Evolutionary conservation across 2,888 invertebrate genomes (phyloP).

Genomic region (Axea sp.): DNA sequence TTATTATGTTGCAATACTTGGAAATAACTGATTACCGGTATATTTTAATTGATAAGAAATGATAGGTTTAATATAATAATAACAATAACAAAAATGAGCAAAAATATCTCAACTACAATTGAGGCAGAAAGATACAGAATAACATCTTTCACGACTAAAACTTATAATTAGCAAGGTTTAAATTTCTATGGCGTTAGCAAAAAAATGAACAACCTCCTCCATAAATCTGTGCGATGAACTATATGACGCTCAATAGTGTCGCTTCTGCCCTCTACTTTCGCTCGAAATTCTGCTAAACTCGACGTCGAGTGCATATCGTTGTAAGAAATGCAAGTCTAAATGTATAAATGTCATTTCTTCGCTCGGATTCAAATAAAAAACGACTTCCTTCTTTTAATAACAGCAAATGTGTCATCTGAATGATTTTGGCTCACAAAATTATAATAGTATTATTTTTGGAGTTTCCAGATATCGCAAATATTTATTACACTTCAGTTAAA

Average conservation of each 20-base stretch:
- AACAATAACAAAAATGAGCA: no score
- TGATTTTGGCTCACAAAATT: conserved; percentile 26
- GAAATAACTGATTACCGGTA: no score
- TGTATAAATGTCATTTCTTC: conserved; percentile 57
- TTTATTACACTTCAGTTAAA: no score
- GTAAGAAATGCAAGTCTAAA: conserved; percentile 53
- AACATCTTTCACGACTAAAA: no score
- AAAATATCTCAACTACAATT: no score
- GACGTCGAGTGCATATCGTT: conserved; percentile 49
- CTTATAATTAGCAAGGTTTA: conserved; percentile 79
- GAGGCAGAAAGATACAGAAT: no score
- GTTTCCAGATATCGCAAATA: neutral
- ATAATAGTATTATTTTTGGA: conserved; percentile 21
- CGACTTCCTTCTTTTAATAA: conserved; percentile 51
- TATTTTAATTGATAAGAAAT: no score
- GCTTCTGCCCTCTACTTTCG: conserved; percentile 27
- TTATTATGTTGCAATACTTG: no score
- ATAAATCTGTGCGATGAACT: conserved; percentile 77
- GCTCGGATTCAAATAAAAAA: conserved; percentile 47
- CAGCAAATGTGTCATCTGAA: conserved; percentile 28
- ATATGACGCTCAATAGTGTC: conserved; percentile 69
- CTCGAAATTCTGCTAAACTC: conserved; percentile 29
- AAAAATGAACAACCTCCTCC: conserved; percentile 76
- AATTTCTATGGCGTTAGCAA: conserved; percentile 77
- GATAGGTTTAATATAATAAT: no score